Conservation (phyloP, 2,888 invertebrate genomes). For the Microplitis deprimator region DNA sequence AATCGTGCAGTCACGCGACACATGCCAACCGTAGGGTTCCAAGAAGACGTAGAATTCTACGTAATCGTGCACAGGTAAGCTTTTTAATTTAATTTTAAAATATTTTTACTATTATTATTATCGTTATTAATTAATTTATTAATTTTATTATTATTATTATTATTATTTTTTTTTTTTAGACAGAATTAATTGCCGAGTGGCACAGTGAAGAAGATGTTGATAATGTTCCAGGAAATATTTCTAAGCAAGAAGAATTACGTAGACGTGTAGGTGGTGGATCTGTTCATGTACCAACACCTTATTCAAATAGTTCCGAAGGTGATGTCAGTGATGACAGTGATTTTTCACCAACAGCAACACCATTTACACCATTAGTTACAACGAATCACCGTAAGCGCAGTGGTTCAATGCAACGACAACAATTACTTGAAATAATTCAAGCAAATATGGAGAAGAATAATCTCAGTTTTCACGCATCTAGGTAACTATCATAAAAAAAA, state of each 20-base stretch:
- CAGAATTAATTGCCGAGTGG: conserved; percentile 73
- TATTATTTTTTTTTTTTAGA: conserved; percentile 55
- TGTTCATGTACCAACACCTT: conserved; percentile 64
- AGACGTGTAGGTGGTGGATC: conserved; percentile 66
- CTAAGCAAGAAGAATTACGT: conserved; percentile 67
- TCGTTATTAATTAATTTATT: conserved; percentile 5
- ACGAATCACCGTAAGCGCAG: conserved; percentile 76
- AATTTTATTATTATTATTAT: conserved; percentile 19
- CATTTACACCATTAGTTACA: conserved; percentile 69
- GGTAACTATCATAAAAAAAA: conserved; percentile 71
- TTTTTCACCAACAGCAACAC: conserved; percentile 63
- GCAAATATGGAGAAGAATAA: conserved; percentile 94
- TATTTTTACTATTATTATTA: conserved; percentile 1
- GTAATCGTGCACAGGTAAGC: conserved; percentile 65
- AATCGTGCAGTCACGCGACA: conserved; percentile 57
- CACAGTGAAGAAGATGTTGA: conserved; percentile 69
- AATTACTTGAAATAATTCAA: conserved; percentile 88
- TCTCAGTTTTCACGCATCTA: conserved; percentile 86
- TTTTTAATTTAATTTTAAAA: not conserved
- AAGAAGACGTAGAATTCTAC: conserved; percentile 62
- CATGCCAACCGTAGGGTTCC: conserved; percentile 61
- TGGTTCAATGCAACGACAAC: conserved; percentile 84
- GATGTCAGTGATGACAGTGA: conserved; percentile 68
- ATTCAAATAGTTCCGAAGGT: conserved; percentile 68
- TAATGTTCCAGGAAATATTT: conserved; percentile 59